These are phyloP conservation scores for Sterna hirundo DNA, from an alignment of 2,113 vertebrate genomes.

Conservation along the genomic window DNA sequence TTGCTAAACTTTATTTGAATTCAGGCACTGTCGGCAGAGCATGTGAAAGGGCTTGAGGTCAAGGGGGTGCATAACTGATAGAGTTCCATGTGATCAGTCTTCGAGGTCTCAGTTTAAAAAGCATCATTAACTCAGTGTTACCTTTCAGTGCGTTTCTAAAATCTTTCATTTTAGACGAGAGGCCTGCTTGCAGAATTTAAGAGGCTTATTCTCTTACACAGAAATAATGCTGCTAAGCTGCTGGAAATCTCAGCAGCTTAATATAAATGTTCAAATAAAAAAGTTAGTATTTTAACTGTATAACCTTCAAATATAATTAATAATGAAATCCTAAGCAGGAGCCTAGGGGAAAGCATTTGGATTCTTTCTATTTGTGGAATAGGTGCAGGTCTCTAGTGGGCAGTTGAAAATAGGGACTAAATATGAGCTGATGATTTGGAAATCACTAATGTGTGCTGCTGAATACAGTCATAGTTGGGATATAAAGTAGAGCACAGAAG, in stretches of 20 bases:
- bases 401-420: constrained; percentile 60
- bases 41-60: neutral
- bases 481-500: constrained; percentile 49
- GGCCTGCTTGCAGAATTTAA: constrained; percentile 60
- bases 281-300: constrained; percentile 73
- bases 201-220: constrained; percentile 70
- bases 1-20: constrained; percentile 23
- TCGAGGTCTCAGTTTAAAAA: constrained; percentile 53
- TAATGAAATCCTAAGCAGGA: constrained; percentile 69
- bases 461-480: neutral
- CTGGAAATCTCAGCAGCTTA: constrained; percentile 74
- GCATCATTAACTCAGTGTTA: constrained; percentile 43
- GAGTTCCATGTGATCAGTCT: neutral
- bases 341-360: constrained; percentile 54
- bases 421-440: constrained; percentile 50
- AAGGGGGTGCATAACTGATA: neutral
- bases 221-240: constrained; percentile 71
- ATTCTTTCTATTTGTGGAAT: constrained; percentile 68
- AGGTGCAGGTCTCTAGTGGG: constrained; percentile 61
- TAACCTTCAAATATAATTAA: constrained; percentile 75
- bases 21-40: neutral
- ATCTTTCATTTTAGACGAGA: constrained; percentile 66
- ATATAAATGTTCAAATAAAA: constrained; percentile 76
- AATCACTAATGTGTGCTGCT: constrained; percentile 17
- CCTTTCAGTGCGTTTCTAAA: constrained; percentile 61